phyloP scores from a whole-genome alignment of 2,888 invertebrate genomes.

The Rhimphoctona megacephalus region DNA sequence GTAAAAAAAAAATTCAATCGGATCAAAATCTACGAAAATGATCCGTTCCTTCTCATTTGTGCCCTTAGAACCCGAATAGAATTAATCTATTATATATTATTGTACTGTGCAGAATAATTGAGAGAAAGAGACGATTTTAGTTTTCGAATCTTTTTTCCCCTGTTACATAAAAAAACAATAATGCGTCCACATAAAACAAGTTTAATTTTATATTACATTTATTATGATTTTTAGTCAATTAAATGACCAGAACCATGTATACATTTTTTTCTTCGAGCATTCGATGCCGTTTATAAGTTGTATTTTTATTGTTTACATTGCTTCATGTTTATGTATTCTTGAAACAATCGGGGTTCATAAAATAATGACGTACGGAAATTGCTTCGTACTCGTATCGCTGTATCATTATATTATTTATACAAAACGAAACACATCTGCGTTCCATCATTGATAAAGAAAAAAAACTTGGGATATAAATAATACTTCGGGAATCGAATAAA shows the following conservation, averaged over 20 bases:
- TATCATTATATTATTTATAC: not conserved
- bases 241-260: constrained; percentile 68
- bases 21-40: constrained; percentile 24
- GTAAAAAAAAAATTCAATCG: constrained; percentile 18
- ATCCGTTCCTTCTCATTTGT: constrained; percentile 53
- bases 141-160: constrained; percentile 36
- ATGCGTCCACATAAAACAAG: constrained; percentile 31
- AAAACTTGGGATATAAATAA: not conserved
- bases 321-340: not conserved
- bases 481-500: not conserved
- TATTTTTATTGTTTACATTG: constrained; percentile 12
- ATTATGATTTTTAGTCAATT: constrained; percentile 76
- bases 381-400: not conserved
- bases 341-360: not conserved
- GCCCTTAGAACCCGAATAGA: constrained; percentile 67
- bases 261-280: constrained; percentile 22
- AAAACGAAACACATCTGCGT: constrained; percentile 1
- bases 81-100: constrained; percentile 61
- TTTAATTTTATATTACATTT: constrained; percentile 75
- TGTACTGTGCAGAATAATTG: constrained; percentile 59
- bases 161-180: not conserved
- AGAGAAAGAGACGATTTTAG: constrained; percentile 28
- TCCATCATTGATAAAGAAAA: not conserved
- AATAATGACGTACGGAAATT: not conserved
- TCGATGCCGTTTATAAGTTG: not conserved